Evolutionary conservation across 2,888 invertebrate species (phyloP).

Genomic region (Meteorus colon): DNA sequence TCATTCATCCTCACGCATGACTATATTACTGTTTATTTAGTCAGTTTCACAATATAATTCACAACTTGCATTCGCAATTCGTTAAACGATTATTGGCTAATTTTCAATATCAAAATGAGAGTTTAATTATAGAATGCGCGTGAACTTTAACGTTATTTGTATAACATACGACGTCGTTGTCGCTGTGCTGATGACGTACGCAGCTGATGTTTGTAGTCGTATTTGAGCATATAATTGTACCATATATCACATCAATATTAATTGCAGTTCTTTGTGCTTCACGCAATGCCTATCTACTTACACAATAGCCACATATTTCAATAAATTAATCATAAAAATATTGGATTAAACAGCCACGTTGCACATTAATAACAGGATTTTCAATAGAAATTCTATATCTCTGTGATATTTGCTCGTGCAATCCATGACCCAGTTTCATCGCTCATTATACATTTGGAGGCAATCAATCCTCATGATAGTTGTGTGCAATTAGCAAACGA

Average conservation of each 20-base stretch:
- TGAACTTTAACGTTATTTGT: neutral
- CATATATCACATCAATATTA: constrained; percentile 1
- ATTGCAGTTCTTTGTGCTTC: neutral
- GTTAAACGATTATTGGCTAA: neutral
- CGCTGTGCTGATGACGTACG: neutral
- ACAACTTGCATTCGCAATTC: neutral
- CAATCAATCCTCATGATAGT: neutral
- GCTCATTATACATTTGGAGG: neutral
- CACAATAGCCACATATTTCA: neutral
- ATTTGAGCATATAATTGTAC: neutral
- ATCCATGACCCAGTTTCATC: constrained; percentile 11
- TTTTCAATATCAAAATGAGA: neutral
- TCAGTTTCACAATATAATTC: neutral
- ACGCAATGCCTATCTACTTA: neutral
- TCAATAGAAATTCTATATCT: neutral
- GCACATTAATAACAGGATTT: no score
- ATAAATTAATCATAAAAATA: neutral
- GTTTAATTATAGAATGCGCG: neutral
- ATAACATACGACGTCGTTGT: neutral
- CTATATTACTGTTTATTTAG: neutral
- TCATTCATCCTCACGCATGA: neutral
- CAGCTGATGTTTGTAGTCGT: neutral
- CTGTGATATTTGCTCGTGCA: neutral
- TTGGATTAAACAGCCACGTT: no score
- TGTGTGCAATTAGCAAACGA: neutral